Conservation (phyloP, 2,888 invertebrate species). For the Nemotelus nigrinus region DNA sequence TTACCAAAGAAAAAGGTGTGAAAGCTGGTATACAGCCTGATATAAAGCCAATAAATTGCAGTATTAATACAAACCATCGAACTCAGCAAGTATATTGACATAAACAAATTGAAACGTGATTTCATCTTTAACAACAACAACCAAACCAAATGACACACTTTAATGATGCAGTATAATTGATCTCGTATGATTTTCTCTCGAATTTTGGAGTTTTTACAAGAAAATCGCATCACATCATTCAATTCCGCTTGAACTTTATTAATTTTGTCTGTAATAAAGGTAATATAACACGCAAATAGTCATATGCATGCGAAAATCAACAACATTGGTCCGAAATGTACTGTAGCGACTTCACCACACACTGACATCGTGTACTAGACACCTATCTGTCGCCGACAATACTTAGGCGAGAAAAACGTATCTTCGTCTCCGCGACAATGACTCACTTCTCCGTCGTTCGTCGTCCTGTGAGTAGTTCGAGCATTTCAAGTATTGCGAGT, state of each 20-base stretch:
- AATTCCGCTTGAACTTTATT: not conserved
- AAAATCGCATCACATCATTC: not conserved
- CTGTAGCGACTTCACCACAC: too few relatives aligned
- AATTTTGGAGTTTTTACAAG: not conserved
- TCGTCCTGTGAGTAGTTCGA: too few relatives aligned
- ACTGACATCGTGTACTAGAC: too few relatives aligned
- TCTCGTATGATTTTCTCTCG: not conserved
- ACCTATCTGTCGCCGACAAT: too few relatives aligned
- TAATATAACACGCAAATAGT: not conserved
- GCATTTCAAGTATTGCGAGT: too few relatives aligned
- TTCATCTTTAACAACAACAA: not conserved
- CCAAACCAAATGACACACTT: not conserved
- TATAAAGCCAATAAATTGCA: not conserved
- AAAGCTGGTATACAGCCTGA: not conserved
- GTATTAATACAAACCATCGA: slow-evolving; percentile 1
- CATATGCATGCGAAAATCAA: not conserved
- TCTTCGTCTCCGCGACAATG: too few relatives aligned
- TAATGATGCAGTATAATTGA: not conserved
- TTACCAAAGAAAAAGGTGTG: not conserved
- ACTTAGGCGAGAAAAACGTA: too few relatives aligned
- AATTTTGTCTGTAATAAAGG: not conserved
- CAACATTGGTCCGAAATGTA: not conserved
- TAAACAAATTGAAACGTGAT: not conserved
- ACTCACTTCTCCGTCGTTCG: too few relatives aligned
- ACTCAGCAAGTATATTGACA: not conserved